phyloP scores from a whole-genome alignment of 2,888 invertebrate genomes.

The Dromius quadrimaculatus region DNA sequence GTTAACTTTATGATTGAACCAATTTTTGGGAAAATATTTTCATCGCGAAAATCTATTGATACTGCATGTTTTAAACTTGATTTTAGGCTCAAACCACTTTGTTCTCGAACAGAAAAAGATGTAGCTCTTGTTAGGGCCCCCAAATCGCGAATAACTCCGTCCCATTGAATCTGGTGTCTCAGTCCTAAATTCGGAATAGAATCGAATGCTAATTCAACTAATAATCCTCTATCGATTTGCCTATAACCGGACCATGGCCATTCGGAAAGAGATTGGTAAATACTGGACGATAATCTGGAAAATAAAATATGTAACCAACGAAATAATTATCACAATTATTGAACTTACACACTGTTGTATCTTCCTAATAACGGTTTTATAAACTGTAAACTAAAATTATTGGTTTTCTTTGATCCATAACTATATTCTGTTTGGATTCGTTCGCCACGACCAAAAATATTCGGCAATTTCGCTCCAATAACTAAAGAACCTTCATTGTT shows the following conservation, averaged over 20 bases:
- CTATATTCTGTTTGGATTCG: constrained; percentile 84
- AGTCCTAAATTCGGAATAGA: constrained; percentile 73
- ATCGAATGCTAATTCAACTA: constrained; percentile 81
- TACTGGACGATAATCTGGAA: constrained; percentile 75
- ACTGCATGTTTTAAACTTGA: constrained; percentile 87
- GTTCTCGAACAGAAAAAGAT: constrained; percentile 89
- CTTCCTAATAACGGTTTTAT: constrained; percentile 86
- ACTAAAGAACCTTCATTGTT: constrained; percentile 92
- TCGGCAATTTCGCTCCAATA: constrained; percentile 81
- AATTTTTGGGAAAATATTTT: constrained; percentile 80
- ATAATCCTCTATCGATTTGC: constrained; percentile 81
- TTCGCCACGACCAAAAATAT: constrained; percentile 91
- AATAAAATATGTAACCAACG: constrained; percentile 44
- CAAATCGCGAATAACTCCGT: constrained; percentile 86
- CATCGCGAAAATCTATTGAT: constrained; percentile 84
- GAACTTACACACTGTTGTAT: constrained; percentile 73
- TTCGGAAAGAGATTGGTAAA: constrained; percentile 83
- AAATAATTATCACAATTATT: neutral
- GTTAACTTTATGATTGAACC: constrained; percentile 80
- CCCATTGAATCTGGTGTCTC: constrained; percentile 89
- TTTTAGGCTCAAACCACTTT: constrained; percentile 90
- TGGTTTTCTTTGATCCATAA: constrained; percentile 84
- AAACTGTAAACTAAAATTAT: constrained; percentile 83
- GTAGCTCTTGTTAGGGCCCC: constrained; percentile 78
- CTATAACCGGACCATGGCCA: constrained; percentile 87